A percentile compares a stretch with the other conserved stretches of the same genome.
These are phyloP conservation scores for Montifringilla adamsi DNA, from an alignment of 2,113 vertebrate species.

Conservation along the genomic window DNA sequence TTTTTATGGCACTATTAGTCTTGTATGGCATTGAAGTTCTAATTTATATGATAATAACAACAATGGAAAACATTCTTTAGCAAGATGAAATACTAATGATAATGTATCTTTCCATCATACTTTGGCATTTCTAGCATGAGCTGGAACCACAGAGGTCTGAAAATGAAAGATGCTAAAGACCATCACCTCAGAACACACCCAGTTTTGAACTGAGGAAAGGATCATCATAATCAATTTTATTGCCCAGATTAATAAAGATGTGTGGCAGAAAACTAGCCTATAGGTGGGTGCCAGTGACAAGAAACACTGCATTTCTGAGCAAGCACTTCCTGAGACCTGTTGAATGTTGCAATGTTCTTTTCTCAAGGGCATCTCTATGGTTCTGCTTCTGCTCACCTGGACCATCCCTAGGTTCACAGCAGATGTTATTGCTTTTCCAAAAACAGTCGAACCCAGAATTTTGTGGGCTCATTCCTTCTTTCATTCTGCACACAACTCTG, in stretches of 20 bases:
- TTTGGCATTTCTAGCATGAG: neutral
- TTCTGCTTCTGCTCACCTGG: neutral
- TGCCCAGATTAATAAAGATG: neutral
- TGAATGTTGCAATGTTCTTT: neutral
- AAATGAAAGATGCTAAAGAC: neutral
- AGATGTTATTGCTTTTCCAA: neutral
- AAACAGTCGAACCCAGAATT: neutral
- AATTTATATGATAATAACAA: conserved; percentile 19
- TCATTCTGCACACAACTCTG: neutral
- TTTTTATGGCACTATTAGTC: conserved; percentile 60
- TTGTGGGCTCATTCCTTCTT: neutral
- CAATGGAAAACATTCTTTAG: neutral
- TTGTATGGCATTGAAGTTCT: neutral
- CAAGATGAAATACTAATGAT: neutral
- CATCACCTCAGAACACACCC: neutral
- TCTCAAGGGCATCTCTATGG: neutral
- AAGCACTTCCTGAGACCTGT: neutral
- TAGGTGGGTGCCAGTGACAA: neutral
- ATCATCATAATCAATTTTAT: neutral
- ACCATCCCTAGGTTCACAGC: neutral
- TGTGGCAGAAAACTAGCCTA: neutral
- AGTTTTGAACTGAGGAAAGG: neutral
- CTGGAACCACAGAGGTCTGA: neutral
- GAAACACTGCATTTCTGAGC: neutral
- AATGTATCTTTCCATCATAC: neutral